phyloP scores from a whole-genome alignment of 2,888 invertebrate genomes.

The Hyles lineata region DNA sequence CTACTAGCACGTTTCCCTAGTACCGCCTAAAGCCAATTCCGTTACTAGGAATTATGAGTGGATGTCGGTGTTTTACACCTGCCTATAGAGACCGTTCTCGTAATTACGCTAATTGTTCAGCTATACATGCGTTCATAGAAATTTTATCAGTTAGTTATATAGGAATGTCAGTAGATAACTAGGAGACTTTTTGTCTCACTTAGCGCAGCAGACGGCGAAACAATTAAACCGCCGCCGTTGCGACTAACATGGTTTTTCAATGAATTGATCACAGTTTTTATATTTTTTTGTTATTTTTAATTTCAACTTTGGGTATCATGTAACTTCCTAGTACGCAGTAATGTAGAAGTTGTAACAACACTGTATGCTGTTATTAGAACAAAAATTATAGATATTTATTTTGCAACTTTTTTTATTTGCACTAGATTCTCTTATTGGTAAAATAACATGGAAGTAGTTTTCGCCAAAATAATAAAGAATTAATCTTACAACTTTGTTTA shows the following conservation, averaged over 20 bases:
- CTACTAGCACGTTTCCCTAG: conserved; percentile 77
- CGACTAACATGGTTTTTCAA: conserved; percentile 7
- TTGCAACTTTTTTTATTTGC: too few relatives aligned
- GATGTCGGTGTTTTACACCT: conserved; percentile 74
- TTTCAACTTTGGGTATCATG: background rate
- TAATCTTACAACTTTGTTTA: too few relatives aligned
- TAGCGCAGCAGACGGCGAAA: conserved; percentile 20
- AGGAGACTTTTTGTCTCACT: conserved; percentile 21
- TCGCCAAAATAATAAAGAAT: too few relatives aligned
- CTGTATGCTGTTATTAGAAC: too few relatives aligned
- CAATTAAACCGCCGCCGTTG: conserved; percentile 27
- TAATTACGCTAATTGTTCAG: conserved; percentile 78
- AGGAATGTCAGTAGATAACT: conserved; percentile 26
- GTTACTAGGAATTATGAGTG: conserved; percentile 80
- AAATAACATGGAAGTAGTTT: too few relatives aligned
- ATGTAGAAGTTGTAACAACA: too few relatives aligned
- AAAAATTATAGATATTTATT: too few relatives aligned
- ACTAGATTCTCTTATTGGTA: too few relatives aligned
- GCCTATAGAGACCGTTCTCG: conserved; percentile 75
- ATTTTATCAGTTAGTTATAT: conserved; percentile 31
- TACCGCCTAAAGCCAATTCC: conserved; percentile 77
- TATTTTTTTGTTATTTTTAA: background rate
- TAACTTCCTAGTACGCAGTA: too few relatives aligned
- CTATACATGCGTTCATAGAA: conserved; percentile 51
- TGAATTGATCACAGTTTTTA: conserved; percentile 8